phyloP scores from a whole-genome alignment of 2,888 invertebrate species.

The Lithodes maja region DNA sequence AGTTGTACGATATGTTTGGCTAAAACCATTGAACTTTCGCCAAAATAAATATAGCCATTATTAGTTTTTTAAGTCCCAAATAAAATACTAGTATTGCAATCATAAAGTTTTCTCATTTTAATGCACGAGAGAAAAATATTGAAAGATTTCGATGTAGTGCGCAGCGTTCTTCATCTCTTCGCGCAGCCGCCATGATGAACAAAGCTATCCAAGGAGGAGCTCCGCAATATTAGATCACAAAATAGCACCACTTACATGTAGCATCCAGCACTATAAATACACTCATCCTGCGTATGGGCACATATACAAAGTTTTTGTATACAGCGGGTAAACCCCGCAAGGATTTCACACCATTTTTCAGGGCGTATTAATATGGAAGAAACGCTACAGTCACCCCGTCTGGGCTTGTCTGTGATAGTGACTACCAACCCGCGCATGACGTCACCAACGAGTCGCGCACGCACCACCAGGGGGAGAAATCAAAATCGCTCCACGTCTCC shows the following conservation, averaged over 20 bases:
- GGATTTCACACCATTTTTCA: slow-evolving; percentile 61
- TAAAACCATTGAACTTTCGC: too few relatives aligned
- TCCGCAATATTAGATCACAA: slow-evolving; percentile 49
- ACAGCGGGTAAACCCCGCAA: slow-evolving; percentile 62
- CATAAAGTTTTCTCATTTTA: neutral
- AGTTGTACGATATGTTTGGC: neutral
- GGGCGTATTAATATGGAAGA: slow-evolving; percentile 17
- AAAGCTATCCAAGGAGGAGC: slow-evolving; percentile 35
- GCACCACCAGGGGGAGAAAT: slow-evolving; percentile 3
- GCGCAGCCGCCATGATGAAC: slow-evolving; percentile 66
- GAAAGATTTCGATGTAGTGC: neutral
- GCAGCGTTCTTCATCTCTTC: neutral
- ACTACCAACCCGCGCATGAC: slow-evolving; percentile 57
- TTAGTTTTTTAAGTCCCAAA: too few relatives aligned
- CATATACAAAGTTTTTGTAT: slow-evolving; percentile 57
- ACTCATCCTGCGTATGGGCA: slow-evolving; percentile 48
- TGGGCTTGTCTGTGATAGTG: slow-evolving; percentile 31
- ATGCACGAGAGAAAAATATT: neutral
- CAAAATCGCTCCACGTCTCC: neutral
- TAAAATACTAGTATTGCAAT: too few relatives aligned
- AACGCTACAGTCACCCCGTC: slow-evolving; percentile 22
- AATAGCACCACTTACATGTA: slow-evolving; percentile 58
- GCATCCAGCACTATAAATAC: slow-evolving; percentile 55
- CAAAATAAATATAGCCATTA: too few relatives aligned
- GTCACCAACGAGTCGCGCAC: slow-evolving; percentile 42